Percentiles rank a stretch among this genome's conserved stretches.
phyloP scores from a whole-genome alignment of 37 sponge, comb jelly and placozoan genomes.

The Axinella damicornis region DNA sequence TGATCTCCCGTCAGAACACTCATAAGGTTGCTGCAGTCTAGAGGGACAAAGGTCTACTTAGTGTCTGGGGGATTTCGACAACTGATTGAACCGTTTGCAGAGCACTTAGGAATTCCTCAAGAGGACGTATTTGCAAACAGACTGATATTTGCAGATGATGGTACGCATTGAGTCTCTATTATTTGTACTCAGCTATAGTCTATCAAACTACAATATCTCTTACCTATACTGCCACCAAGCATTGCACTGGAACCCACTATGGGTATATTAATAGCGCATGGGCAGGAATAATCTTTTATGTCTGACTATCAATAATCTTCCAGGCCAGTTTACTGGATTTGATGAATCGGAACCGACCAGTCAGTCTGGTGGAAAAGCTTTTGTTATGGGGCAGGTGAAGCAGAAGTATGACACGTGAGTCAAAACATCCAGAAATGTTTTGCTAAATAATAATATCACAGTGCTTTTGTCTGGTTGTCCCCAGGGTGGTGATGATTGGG shows the following conservation, averaged over 20 bases:
- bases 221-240: no score
- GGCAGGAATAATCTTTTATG: no score
- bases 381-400: constrained; percentile 74
- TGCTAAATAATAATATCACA: no score
- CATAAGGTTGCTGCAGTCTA: constrained; percentile 48
- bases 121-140: constrained; percentile 77
- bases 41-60: constrained; percentile 81
- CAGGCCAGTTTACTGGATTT: constrained; percentile 84
- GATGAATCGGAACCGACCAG: constrained; percentile 83
- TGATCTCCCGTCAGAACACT: neutral
- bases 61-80: constrained; percentile 92
- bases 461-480: no score
- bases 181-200: no score
- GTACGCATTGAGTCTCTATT: no score
- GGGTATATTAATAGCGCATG: no score
- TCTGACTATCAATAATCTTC: no score
- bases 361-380: constrained; percentile 86
- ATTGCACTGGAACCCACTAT: no score
- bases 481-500: constrained; percentile 93
- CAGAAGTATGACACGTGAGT: constrained; percentile 74
- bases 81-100: constrained; percentile 82
- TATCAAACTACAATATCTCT: no score
- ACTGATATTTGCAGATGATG: constrained; percentile 63
- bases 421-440: no score
- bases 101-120: constrained; percentile 71